Base-by-base conservation (phyloP, 2,797 vertebrate genomes). In the Pangasius sanitwongsei region DNA sequence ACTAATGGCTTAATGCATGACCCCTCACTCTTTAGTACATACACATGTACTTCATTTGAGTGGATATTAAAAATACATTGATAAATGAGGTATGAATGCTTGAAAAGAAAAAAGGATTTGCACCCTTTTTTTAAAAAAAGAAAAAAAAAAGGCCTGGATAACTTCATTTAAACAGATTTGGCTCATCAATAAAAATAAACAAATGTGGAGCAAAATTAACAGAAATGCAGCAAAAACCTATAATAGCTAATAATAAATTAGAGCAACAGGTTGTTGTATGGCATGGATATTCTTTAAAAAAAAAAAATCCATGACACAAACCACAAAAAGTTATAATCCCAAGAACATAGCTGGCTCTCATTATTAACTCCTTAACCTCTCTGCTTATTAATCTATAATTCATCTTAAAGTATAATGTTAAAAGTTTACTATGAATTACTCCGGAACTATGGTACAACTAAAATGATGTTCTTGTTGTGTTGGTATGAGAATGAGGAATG, bases 1-100 rank as follows among this genome's bases (percentile, higher is more conserved):
- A 93, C 91, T 91, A 78, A 6, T 50, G 44, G 87, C 83, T 92
- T 89, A 90, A 90, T 89, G 88, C 91, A 89, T 83, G 18, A 87
- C 75, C 48, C 53, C n/a, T 34, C 53, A 59, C 55, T 59, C 55
- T 59, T 37, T 59, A 57, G 28, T 81, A 34, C 53, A 57, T 57
- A 77, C 72, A 91, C 55, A 88, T 88, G 88, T 65, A 87, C 57
- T 82, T 85, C 53, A 88, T 88, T 90, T 87, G 85, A 90, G 50
- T 59, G 74, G 12, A 48, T 59, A 25, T 61, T 61, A 85, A 86
- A 89, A 91, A 87, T 61, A 53, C 34, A 50, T 84, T 87, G 83
- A 80, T 86, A 50, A 84, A 87, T 53, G 86, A 88, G 87, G 86
- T 90, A 85, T 82, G 67, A 88, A 87, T 72, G 55, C 50, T 87